A percentile compares a stretch with the other conserved stretches of the same genome.
Conservation (phyloP, 2,797 vertebrate species). For the Margarornis squamiger region DNA sequence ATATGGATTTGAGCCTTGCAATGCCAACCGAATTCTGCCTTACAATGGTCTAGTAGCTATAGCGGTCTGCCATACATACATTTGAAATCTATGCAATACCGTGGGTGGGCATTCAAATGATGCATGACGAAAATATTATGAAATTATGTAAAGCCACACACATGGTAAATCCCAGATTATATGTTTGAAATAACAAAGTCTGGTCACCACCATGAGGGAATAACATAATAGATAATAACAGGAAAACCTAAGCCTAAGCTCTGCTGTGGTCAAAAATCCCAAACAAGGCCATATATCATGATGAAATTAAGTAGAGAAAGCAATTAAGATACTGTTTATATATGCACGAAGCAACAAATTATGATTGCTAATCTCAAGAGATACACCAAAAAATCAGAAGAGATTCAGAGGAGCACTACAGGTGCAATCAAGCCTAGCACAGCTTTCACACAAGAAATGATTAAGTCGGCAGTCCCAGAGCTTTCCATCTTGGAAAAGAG, state of each 20-base stretch:
- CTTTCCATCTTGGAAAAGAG: not conserved
- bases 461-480: not conserved
- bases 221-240: not conserved
- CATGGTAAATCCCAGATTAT: not conserved
- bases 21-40: not conserved
- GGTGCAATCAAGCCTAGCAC: not conserved
- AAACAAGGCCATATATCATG: not conserved
- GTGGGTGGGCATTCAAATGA: not conserved
- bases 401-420: not conserved
- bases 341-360: not conserved
- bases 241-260: not conserved
- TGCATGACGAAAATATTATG: not conserved
- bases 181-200: not conserved
- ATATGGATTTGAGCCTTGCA: not conserved
- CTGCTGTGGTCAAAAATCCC: not conserved
- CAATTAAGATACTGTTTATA: not conserved
- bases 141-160: not conserved
- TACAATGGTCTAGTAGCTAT: not conserved
- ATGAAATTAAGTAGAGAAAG: not conserved
- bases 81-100: not conserved
- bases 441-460: not conserved
- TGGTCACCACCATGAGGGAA: not conserved
- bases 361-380: not conserved
- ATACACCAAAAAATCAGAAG: accelerated
- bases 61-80: not conserved